A percentile compares a stretch with the other conserved stretches of the same genome.
Evolutionary conservation across 2,888 invertebrate species (phyloP).

Genomic region (Pyrrhopygopsis socrates): DNA sequence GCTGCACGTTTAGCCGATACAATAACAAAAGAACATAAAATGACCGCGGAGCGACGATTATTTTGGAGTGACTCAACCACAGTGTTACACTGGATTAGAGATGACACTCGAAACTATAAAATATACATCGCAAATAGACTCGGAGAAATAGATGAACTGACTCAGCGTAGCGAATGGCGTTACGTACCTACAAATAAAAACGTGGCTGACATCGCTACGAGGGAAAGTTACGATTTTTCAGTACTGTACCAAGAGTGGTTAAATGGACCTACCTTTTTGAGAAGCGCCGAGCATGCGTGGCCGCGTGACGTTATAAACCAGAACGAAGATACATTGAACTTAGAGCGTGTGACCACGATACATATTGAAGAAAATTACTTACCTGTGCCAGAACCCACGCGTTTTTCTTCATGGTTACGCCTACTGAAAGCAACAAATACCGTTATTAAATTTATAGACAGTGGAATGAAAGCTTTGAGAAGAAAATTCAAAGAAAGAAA

Average conservation of each 20-base stretch:
- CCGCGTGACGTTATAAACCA: neutral
- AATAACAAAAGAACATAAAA: constrained; percentile 9
- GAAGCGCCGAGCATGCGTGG: neutral
- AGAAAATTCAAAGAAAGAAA: neutral
- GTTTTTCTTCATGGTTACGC: constrained; percentile 20
- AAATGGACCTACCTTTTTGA: constrained; percentile 1
- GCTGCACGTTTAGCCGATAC: constrained; percentile 11
- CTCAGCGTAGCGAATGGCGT: neutral
- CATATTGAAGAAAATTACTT: constrained; percentile 1
- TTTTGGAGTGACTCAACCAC: constrained; percentile 30
- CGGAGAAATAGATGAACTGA: constrained; percentile 28
- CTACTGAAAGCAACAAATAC: neutral
- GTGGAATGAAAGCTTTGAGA: neutral
- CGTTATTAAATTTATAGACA: neutral
- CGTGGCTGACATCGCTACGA: constrained; percentile 9
- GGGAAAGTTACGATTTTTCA: neutral
- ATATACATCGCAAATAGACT: constrained; percentile 2
- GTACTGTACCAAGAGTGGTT: neutral
- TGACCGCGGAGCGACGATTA: neutral
- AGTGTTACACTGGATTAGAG: constrained; percentile 21
- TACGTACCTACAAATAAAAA: constrained; percentile 13
- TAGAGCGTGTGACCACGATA: neutral
- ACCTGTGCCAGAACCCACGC: constrained; percentile 8
- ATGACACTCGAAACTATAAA: constrained; percentile 16
- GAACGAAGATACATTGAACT: neutral